A percentile compares a stretch with the other conserved stretches of the same genome.
These are phyloP conservation scores for Bujurquina vittata DNA, from an alignment of 2,113 vertebrate genomes.

Conservation along the genomic window DNA sequence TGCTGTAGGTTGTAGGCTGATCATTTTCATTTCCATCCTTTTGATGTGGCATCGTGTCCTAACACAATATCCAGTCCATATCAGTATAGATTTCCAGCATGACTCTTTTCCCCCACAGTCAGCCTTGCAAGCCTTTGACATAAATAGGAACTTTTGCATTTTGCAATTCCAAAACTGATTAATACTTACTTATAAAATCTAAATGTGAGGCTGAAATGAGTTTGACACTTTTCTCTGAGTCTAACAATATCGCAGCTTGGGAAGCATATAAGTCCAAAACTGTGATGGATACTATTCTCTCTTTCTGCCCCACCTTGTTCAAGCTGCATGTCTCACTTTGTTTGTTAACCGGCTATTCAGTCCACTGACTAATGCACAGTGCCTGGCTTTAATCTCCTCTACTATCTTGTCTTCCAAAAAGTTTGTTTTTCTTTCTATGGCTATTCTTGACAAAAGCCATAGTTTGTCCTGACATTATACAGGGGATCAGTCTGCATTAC, in stretches of 20 bases:
- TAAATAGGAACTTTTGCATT: neutral
- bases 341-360: neutral
- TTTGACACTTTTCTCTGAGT: neutral
- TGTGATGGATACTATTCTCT: neutral
- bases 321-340: neutral
- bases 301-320: neutral
- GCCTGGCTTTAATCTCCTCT: neutral
- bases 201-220: neutral
- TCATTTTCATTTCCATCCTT: no score
- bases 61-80: no score
- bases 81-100: no score
- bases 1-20: no score
- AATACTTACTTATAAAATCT: neutral
- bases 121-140: neutral
- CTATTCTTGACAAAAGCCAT: neutral
- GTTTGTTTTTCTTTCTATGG: neutral
- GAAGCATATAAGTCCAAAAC: neutral
- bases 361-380: neutral
- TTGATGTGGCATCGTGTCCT: no score
- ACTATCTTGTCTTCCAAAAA: neutral
- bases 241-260: neutral
- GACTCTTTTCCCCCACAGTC: neutral
- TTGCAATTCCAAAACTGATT: neutral
- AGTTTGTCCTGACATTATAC: neutral
- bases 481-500: neutral